phyloP scores from a whole-genome alignment of 2,888 invertebrate genomes.

The Hydraecia micacea region DNA sequence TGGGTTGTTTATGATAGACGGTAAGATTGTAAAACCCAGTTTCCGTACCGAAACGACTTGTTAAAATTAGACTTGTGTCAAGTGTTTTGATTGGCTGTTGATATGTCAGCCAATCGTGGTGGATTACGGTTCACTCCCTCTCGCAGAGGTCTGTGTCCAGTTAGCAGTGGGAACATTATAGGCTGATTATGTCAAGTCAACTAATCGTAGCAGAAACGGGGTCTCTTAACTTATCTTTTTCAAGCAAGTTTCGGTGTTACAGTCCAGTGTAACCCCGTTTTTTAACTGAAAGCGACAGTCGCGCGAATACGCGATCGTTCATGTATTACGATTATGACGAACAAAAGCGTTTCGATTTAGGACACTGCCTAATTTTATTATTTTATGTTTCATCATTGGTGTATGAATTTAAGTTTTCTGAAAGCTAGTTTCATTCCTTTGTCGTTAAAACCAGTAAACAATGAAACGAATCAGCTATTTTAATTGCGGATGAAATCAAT shows the following conservation, averaged over 20 bases:
- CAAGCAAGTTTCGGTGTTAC: background rate
- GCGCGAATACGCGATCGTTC: background rate
- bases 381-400: background rate
- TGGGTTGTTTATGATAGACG: constrained; percentile 78
- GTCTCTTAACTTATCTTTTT: background rate
- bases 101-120: background rate
- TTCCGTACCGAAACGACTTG: background rate
- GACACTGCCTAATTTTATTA: background rate
- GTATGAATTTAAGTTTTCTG: background rate
- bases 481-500: constrained; percentile 16
- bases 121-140: no score
- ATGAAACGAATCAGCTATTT: constrained; percentile 14
- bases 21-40: constrained; percentile 68
- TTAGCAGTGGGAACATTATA: no score
- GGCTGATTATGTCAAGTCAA: background rate
- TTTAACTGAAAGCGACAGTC: background rate
- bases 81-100: background rate
- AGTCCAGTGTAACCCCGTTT: background rate
- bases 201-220: background rate
- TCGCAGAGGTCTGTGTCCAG: no score
- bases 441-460: background rate
- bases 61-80: background rate
- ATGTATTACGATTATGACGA: background rate
- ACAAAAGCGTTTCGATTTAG: background rate
- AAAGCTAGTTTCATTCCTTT: background rate